Evolutionary conservation across 2,113 vertebrate genomes (phyloP), one percentile per base, ranked within the genome.

Genomic region (Gnathonemus echidnorhynchus): DNA sequence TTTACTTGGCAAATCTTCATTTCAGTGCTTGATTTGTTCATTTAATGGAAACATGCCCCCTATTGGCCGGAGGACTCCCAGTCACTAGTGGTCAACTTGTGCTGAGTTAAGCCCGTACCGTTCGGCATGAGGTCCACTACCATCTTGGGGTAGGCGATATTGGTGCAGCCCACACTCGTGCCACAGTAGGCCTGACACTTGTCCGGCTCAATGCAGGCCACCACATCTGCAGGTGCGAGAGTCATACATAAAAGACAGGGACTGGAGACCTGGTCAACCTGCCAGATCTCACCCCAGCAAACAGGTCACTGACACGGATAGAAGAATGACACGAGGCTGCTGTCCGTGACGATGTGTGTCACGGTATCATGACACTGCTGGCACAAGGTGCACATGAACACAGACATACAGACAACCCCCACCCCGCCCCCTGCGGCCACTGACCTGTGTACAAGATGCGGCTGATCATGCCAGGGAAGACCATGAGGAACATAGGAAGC

Each of bases 381-480:
- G 7, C 21, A 5, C 70, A 2, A 3, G 4, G 70, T 6, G 52
- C 70, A 80, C 74, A 39, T 39, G 35, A 13, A 39, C 74, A 7
- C 15, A 42, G 77, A 39, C 31, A 80, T 11, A 39, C 74, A 39
- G 3, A 39, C 46, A 13, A 1, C 24, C 56, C 39, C 24, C 89
- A 7, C 35, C 3, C 45, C 19, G 2, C 21, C 39, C 5, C n/a
- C 19, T 46, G 13, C 21, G 5, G 31, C n/a, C 27, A 42, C 90
- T 91, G 91, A 99, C 98, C 95, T 93, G 97, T 3, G 66, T 99
- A 99, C 17, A 99, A 91, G 89, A 99, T 97, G 7, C 98, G 94
- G 93, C 98, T 99, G 93, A 99, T 97, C 98, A 99, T 99, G 0
- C 98, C 98, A 0, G 98, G 95, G 94, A 99, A 97, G 90, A 99